phyloP scores from a whole-genome alignment of 37 sponge, comb jelly and placozoan species.

The Oscarella lobularis region DNA sequence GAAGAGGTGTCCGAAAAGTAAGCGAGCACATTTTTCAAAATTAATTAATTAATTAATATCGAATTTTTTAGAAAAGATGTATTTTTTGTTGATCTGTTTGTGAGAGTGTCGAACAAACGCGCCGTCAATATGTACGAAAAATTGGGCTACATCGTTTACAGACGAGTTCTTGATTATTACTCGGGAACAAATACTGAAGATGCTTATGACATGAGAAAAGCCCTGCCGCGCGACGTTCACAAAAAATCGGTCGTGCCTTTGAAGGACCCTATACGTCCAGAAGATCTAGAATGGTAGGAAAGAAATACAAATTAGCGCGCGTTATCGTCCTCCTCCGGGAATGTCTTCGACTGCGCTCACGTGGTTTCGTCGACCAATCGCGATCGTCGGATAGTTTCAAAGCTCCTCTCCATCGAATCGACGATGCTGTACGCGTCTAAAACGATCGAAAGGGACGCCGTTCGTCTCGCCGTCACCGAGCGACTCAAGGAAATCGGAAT shows the following conservation, averaged over 20 bases:
- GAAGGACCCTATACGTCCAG: constrained; percentile 24
- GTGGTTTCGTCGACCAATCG: too few species aligned
- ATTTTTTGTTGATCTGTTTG: constrained; percentile 94
- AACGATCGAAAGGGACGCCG: background rate
- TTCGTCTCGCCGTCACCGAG: background rate
- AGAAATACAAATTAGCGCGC: too few species aligned
- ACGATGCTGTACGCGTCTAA: background rate
- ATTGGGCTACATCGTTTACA: constrained; percentile 79
- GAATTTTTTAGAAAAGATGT: constrained; percentile 44
- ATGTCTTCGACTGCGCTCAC: too few species aligned
- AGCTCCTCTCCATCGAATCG: too few species aligned
- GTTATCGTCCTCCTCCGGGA: too few species aligned
- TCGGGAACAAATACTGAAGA: constrained; percentile 70
- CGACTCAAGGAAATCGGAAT: background rate
- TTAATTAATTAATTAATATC: background rate
- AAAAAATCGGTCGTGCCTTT: constrained; percentile 53
- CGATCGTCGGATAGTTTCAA: too few species aligned
- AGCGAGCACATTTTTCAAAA: background rate
- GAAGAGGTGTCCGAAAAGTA: constrained; percentile 69
- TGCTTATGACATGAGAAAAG: constrained; percentile 76
- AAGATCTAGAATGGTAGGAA: constrained; percentile 23
- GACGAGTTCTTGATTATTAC: constrained; percentile 72
- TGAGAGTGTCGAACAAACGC: constrained; percentile 72
- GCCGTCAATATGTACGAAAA: constrained; percentile 88
- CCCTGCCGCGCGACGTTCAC: constrained; percentile 55